Evolutionary conservation across 2,888 invertebrate genomes (phyloP), one percentile per base, ranked within the genome.

Genomic region (Ectropis crepuscularia): DNA sequence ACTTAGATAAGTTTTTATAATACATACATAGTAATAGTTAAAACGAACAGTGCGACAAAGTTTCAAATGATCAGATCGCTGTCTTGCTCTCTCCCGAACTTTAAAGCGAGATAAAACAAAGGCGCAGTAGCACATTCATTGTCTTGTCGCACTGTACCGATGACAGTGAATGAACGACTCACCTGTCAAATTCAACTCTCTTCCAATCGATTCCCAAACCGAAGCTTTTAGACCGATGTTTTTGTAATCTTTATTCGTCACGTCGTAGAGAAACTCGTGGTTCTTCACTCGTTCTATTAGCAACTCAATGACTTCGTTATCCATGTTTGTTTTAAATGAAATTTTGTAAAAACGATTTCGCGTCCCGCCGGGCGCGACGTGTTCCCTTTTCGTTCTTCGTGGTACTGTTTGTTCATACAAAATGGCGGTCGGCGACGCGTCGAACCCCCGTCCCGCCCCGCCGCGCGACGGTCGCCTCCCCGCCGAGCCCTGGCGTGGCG

Each of bases 361-460:
- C 51, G 51, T 51, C 51, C 41, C 51, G 51, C 51, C 46, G 57
- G 54, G 64, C 68, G 68, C 43, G 68, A 63, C 53, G 60, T 42
- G 62, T 46, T 60, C 41, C 42, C 57, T 47, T 43, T 60, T 61
- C 11, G 54, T 37, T 60, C 11, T 36, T 53, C 41, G 60, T 57
- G 53, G 38, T 57, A 60, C 57, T 45, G 16, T 28, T 28, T 39
- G 57, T 61, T 36, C 11, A 28, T 12, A 36, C 50, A 58, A 38
- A 11, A 41, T 37, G 39, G 43, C 16, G 16, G 37, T 37, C 36
- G 12, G 49, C 57, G 54, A 39, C 59, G 38, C 55, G 65, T 47
- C 39, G 49, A 50, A 55, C 50, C 54, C 46, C 50, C 68, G 65
- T 63, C 68, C 53, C 68, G 63, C 68, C 63, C 57, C 68, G 62